Base-by-base conservation (phyloP, 1,140 invertebrate species). In the Lysiphlebus fabarum region DNA sequence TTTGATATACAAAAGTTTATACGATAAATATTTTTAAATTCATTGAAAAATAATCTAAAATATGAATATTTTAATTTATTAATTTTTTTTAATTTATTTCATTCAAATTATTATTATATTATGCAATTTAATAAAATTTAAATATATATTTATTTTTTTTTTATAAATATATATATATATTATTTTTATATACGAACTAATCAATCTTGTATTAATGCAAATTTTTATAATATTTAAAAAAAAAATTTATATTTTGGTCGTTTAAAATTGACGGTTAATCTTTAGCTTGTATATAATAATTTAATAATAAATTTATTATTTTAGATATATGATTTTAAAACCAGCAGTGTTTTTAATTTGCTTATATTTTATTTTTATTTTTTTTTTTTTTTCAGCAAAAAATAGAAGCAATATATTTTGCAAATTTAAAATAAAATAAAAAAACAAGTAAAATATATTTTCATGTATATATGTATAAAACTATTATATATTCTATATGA, bases 291-390 rank as follows among this genome's bases (percentile, higher is more conserved):
- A 26, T 26, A 69, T 72, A 71, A 71, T 70, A 72, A 75, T 75
- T 75, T 72, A 74, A 75, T 73, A 73, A 75, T 65, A 68, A 63
- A 64, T 67, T 56, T 62, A 62, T 49, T 53, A 50, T 45, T 44
- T 47, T 59, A 58, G 50, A 54, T 56, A 59, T 56, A n/a, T 1
- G 17, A 1, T 26, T 26, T 26, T 2, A 54, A 17, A 49, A 48
- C 37, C 43, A 10, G 54, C 6, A 38, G 9, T 54, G 26, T 38
- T n/a, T 2, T 36, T 48, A 42, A 40, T 48, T 26, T 26, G n/a
- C n/a, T n/a, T n/a, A n/a, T 26, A 26, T 26, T 26, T 26, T 38
- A 45, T 40, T 14, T 36, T 56, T 48, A 40, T 44, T 56, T 48
- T 51, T 50, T 55, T 17, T 12, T 38, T 12, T 33, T 47, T 44